A percentile compares a stretch with the other conserved stretches of the same genome.
phyloP scores from a whole-genome alignment of 2,888 invertebrate species.

The Hemithea aestivaria region DNA sequence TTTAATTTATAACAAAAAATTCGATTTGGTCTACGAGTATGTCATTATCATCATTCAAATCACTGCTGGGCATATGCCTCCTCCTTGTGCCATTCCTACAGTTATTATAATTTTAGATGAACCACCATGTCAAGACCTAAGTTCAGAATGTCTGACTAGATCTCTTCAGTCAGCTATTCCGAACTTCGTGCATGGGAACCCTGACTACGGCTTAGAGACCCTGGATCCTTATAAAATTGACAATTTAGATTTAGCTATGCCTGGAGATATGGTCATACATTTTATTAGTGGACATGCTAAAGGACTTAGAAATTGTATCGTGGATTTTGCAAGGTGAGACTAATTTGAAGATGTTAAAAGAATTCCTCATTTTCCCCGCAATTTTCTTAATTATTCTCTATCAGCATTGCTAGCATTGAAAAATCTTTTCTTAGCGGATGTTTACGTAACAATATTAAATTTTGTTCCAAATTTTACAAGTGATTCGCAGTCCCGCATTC shows the following conservation, averaged over 20 bases:
- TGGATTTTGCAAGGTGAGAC: slow-evolving; percentile 48
- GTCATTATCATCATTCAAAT: no score
- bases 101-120: slow-evolving; percentile 4
- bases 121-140: slow-evolving; percentile 37
- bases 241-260: slow-evolving; percentile 38
- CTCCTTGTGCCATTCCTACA: no score
- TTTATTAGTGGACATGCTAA: slow-evolving; percentile 40
- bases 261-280: slow-evolving; percentile 41
- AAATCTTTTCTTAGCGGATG: no score
- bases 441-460: no score
- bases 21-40: no score
- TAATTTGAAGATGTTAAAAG: neutral
- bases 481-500: no score
- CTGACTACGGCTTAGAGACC: slow-evolving; percentile 39
- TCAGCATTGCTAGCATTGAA: no score
- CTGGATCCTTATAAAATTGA: slow-evolving; percentile 49
- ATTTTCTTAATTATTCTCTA: no score
- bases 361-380: neutral
- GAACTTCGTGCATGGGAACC: slow-evolving; percentile 39
- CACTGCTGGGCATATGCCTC: no score
- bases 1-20: no score
- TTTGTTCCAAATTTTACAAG: no score
- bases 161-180: slow-evolving; percentile 40
- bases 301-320: slow-evolving; percentile 46
- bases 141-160: slow-evolving; percentile 40